Percentiles rank a stretch among this genome's conserved stretches.
These are phyloP conservation scores for Antitype chi DNA, from an alignment of 2,888 invertebrate species.

Conservation along the genomic window DNA sequence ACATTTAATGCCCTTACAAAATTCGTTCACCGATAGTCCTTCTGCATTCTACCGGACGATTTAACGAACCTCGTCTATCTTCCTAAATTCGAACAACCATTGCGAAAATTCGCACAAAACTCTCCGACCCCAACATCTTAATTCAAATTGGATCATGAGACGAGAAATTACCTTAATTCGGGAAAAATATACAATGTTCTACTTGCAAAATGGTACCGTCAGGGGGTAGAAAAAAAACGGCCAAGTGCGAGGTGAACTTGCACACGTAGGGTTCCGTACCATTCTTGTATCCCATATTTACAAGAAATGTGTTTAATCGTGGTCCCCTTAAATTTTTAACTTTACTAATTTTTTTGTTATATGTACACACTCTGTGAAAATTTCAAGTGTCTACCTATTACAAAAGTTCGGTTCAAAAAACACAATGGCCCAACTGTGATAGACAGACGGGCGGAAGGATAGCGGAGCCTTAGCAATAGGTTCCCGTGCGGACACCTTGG, in stretches of 20 bases:
- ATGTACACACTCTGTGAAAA: not conserved
- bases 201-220: constrained; percentile 61
- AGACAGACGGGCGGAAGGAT: not conserved
- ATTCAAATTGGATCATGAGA: constrained; percentile 72
- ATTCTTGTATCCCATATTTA: too few relatives aligned
- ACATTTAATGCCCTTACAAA: not conserved
- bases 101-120: constrained; percentile 62
- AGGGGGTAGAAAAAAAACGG: constrained; percentile 39
- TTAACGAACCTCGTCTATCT: constrained; percentile 46
- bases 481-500: too few relatives aligned
- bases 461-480: not conserved
- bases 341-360: not conserved
- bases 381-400: not conserved
- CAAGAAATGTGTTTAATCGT: not conserved
- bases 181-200: constrained; percentile 68
- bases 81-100: constrained; percentile 55
- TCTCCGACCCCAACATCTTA: constrained; percentile 59
- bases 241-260: not conserved
- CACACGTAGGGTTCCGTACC: not conserved
- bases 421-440: not conserved
- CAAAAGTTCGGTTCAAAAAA: not conserved
- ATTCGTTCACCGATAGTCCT: not conserved
- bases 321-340: not conserved
- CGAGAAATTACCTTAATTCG: constrained; percentile 71
- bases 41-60: constrained; percentile 6